A percentile compares a stretch with the other conserved stretches of the same genome.
Conservation (phyloP, 2,113 vertebrate genomes). For the Melanerpes formicivorus region DNA sequence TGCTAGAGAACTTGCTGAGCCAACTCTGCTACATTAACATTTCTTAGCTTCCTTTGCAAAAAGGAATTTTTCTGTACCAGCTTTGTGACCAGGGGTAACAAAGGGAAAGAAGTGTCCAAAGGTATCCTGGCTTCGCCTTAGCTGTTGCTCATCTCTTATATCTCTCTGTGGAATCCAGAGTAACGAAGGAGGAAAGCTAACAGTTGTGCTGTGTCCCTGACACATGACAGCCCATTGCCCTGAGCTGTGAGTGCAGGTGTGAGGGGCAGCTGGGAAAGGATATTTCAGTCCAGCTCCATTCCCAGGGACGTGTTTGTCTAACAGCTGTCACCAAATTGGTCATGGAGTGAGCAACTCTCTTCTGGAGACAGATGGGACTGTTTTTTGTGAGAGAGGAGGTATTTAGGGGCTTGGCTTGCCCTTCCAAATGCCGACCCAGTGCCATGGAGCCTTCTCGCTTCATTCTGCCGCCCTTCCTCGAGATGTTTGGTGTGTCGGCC, state of each 20-base stretch:
- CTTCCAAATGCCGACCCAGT: background rate
- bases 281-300: constrained; percentile 5
- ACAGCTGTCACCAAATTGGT: constrained; percentile 15
- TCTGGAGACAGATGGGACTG: background rate
- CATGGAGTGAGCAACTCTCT: background rate
- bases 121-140: background rate
- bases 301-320: background rate
- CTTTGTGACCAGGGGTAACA: background rate
- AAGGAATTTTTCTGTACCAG: background rate
- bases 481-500: background rate
- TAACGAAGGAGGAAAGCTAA: background rate
- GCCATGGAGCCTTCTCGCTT: background rate
- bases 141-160: background rate
- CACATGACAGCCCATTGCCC: background rate
- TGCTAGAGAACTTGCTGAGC: background rate
- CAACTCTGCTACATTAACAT: background rate
- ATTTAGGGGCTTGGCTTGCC: background rate
- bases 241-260: constrained; percentile 4
- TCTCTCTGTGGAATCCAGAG: background rate
- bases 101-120: background rate
- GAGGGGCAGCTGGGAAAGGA: background rate
- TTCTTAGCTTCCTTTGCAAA: background rate
- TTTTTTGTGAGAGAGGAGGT: background rate
- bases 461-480: background rate
- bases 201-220: background rate